Base-by-base conservation (phyloP, 92 coral and sea anemone species). In the Palythoa caribaeorum region DNA sequence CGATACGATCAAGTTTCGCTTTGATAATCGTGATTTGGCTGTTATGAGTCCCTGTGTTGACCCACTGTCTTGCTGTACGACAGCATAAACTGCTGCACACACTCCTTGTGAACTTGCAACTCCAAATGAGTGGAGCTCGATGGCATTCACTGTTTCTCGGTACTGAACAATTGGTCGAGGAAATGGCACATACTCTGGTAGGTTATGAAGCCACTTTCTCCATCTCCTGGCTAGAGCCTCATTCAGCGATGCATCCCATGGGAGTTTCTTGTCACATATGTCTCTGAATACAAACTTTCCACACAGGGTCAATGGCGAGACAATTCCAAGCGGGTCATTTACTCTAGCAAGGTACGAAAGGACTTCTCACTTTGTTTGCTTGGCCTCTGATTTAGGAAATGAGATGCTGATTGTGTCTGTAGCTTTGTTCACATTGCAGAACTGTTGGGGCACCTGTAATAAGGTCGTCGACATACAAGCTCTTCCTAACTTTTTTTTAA, bases 231-330 rank as follows among this genome's bases (percentile, higher is more conserved):
- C 48, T 9, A 89, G 71, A n/a, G 10, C 69, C 37, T 68, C 79
- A 17, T 83, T 83, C 14, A 89, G 72, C 17, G 53, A 63, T 55
- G 88, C 76, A 75, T 89, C 92, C 92, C 88, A 89, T 11, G 89
- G 39, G 5, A 77, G 44, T 76, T 76, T 76, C 55, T 76, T 47
- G 55, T 76, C 55, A 8, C 80, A 76, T 13, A 76, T 76, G 62
- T 77, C 66, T 48, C 83, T 21, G 59, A 77, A 77, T 50, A 77
- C 37, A 39, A 77, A 77, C 20, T 52, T 77, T 1, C 65, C 66
- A 44, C 83, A 77, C 9, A 77, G 81, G 21, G 48, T 44, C 48
- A 44, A 44, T 44, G 48, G 48, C 48, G 48, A 44, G 48, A 44
- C 48, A 44, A 44, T 44, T 44, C 48, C 6, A 7, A 44, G 48